phyloP scores from a whole-genome alignment of 2,113 vertebrate species.

The Corythoichthys intestinalis region DNA sequence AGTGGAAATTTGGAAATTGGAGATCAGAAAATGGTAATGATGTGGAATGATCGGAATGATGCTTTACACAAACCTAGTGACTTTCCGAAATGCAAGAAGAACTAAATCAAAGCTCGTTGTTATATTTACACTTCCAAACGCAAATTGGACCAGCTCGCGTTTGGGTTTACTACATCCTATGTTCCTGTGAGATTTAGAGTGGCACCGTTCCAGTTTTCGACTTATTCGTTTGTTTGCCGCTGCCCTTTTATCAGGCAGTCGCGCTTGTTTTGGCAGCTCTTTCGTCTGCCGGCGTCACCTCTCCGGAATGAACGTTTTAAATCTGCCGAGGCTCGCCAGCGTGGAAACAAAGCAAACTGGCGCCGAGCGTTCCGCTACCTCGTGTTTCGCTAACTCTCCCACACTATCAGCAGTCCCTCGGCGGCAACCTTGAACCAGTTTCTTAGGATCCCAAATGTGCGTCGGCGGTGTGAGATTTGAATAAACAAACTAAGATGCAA shows the following conservation, averaged over 20 bases:
- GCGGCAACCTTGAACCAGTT: slow-evolving; percentile 65
- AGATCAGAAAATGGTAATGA: background rate
- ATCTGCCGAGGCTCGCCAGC: slow-evolving; percentile 40
- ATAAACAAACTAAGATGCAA: slow-evolving; percentile 69
- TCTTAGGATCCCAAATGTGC: slow-evolving; percentile 65
- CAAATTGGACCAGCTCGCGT: background rate
- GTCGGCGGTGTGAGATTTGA: slow-evolving; percentile 56
- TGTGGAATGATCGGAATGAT: background rate
- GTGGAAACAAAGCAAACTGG: slow-evolving; percentile 53
- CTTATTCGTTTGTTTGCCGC: slow-evolving; percentile 30
- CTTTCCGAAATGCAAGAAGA: background rate
- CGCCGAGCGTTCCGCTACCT: slow-evolving; percentile 21
- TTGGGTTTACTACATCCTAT: background rate
- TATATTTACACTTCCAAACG: background rate
- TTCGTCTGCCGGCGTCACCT: slow-evolving; percentile 47
- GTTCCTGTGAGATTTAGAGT: background rate
- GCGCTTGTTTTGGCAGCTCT: slow-evolving; percentile 45
- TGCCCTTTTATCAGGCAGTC: slow-evolving; percentile 16
- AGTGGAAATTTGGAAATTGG: background rate
- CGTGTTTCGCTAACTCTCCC: slow-evolving; percentile 5
- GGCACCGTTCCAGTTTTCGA: slow-evolving; percentile 25
- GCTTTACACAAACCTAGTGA: background rate
- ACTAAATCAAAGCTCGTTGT: background rate
- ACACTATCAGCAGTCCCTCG: slow-evolving; percentile 9
- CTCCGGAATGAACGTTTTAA: slow-evolving; percentile 62